Conservation (phyloP, 2,797 vertebrate species). For the Brachyrhaphis roseni region DNA sequence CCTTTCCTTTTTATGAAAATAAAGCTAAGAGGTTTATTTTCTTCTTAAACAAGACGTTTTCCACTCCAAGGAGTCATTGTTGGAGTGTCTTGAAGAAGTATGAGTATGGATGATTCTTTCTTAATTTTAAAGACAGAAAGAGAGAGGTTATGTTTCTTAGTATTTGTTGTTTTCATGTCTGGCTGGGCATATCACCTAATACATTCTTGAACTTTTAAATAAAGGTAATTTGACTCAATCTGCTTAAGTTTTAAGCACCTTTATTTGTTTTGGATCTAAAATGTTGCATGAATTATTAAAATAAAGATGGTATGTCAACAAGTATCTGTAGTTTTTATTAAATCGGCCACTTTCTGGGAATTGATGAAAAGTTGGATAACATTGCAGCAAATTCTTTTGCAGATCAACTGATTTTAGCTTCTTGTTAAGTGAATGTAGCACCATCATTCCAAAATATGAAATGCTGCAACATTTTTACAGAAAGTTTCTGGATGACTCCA, state of each 20-base stretch:
- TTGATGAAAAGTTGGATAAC: not conserved
- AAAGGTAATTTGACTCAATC: not conserved
- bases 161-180: not conserved
- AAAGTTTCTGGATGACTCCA: not conserved
- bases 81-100: not conserved
- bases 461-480: not conserved
- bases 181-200: not conserved
- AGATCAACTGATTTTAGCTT: not conserved
- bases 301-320: not conserved
- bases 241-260: not conserved
- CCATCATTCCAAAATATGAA: not conserved
- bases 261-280: not conserved
- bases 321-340: not conserved
- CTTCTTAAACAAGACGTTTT: not conserved
- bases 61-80: not conserved
- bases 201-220: not conserved
- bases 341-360: not conserved
- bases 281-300: not conserved
- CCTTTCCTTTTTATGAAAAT: not conserved
- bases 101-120: not conserved
- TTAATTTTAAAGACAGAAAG: not conserved
- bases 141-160: not conserved
- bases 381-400: not conserved
- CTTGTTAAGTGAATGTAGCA: not conserved
- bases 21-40: not conserved